Percentiles rank a stretch among this genome's conserved stretches.
These are phyloP conservation scores for Enteromius argenteus DNA, from an alignment of 2,797 vertebrate species.

Conservation along the genomic window DNA sequence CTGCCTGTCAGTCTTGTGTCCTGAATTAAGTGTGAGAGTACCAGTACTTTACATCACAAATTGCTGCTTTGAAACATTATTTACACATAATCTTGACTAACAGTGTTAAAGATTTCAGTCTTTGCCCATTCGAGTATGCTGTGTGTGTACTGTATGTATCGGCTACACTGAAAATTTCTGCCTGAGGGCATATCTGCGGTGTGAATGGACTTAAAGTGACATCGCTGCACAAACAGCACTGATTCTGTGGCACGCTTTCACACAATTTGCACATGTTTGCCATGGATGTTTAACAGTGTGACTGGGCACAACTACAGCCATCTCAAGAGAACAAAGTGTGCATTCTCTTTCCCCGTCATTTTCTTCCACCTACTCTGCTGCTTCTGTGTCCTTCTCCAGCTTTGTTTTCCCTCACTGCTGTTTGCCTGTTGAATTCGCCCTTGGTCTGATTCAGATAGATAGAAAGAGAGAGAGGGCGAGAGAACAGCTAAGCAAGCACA, in stretches of 20 bases:
- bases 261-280: not conserved
- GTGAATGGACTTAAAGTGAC: not conserved
- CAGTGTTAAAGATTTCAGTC: not conserved
- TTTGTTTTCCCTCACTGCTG: conserved; percentile 5
- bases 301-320: not conserved
- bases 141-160: not conserved
- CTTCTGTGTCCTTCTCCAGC: conserved; percentile 14
- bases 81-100: not conserved
- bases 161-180: not conserved
- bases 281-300: not conserved
- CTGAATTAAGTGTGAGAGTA: not conserved
- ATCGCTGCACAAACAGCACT: not conserved
- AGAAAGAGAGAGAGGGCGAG: not conserved
- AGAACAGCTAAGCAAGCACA: conserved; percentile 22
- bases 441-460: conserved; percentile 24
- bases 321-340: conserved; percentile 18
- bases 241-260: not conserved
- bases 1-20: not conserved
- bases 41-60: not conserved
- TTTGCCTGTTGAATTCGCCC: conserved; percentile 19
- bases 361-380: conserved; percentile 24
- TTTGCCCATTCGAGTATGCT: not conserved
- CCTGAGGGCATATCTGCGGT: not conserved
- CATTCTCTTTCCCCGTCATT: conserved; percentile 15
- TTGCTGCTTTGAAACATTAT: conserved; percentile 1